Evolutionary conservation across 1,140 invertebrate species (phyloP), one percentile per base, ranked within the genome.

Genomic region (Cherax destructor): DNA sequence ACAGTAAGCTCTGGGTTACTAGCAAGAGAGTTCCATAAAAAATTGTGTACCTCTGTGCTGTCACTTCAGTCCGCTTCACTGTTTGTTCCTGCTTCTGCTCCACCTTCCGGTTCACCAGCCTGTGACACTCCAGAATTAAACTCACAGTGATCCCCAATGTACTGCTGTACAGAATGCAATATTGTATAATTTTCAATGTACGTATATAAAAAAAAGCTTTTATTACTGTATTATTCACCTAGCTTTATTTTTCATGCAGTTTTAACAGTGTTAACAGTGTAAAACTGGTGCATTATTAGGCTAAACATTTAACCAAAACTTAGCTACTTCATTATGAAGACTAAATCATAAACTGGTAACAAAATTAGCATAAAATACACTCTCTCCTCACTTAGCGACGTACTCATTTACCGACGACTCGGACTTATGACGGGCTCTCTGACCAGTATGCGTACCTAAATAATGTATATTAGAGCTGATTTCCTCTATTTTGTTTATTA

Each of bases 61-160:
- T 91, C 7, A 91, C 83, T 59, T 91, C 81, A 61, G 89, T 91
- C 76, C 89, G 74, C 76, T 91, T 91, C 30, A 91, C 83, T 18
- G 89, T 91, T 47, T 84, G 89, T 85, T 91, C 89, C 49, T 91
- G 89, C 65, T 84, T 85, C 89, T 91, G 81, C 72, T 91, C 89
- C 89, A 91, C 89, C 77, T 91, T 91, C 56, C 89, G 89, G 77
- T 91, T 91, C 59, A 91, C 89, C 69, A 90, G 81, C 76, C 89
- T 91, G 83, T 49, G 52, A 41, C 61, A 49, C 49, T 50, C 83
- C n/a, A 74, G 30, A 74, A 74, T 74, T 21, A 74, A 74, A 74
- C 69, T 30, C 11, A 74, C 69, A 74, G 24, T 30, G 24, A 30
- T 9, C 24, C 69, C 69, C 21, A 13, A 13, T 56, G 52, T 41